Conservation (phyloP, 2,888 invertebrate genomes). For the Caenorhabditis sp. region DNA sequence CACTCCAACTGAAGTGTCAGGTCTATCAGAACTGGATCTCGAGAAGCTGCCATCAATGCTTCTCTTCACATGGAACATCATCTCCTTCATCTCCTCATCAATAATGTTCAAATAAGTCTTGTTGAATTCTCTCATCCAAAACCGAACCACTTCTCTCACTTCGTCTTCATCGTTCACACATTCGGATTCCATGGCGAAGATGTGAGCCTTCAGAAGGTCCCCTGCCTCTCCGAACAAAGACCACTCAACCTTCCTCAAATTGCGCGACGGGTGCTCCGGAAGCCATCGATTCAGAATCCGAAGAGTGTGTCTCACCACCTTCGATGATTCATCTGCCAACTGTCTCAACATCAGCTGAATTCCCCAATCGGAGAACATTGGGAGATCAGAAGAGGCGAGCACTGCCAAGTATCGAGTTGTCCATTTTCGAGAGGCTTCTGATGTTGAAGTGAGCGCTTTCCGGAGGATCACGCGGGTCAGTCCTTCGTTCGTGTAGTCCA, state of each 20-base stretch:
- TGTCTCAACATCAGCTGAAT: conserved; percentile 91
- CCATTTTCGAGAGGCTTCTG: conserved; percentile 87
- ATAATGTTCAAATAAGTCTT: conserved; percentile 91
- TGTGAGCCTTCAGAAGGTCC: conserved; percentile 72
- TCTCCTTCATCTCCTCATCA: conserved; percentile 92
- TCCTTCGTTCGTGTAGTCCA: conserved; percentile 89
- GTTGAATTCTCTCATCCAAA: conserved; percentile 83
- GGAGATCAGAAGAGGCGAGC: conserved; percentile 89
- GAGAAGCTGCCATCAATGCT: conserved; percentile 90
- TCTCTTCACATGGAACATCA: conserved; percentile 90
- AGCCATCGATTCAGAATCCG: conserved; percentile 61
- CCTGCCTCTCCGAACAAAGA: conserved; percentile 77
- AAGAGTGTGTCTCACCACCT: conserved; percentile 83
- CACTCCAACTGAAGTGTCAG: conserved; percentile 66
- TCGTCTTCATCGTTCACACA: conserved; percentile 63
- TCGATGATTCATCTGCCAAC: conserved; percentile 90
- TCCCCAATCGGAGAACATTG: conserved; percentile 88
- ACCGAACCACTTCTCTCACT: conserved; percentile 64
- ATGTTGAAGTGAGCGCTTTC: conserved; percentile 85
- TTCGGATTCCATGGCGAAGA: conserved; percentile 72
- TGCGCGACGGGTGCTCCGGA: conserved; percentile 48
- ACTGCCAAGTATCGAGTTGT: conserved; percentile 94
- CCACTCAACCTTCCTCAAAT: conserved; percentile 54
- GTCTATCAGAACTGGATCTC: conserved; percentile 83
- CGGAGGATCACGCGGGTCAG: conserved; percentile 85